phyloP scores from a whole-genome alignment of 1,140 invertebrate species.

The Solenopsis fugax region DNA sequence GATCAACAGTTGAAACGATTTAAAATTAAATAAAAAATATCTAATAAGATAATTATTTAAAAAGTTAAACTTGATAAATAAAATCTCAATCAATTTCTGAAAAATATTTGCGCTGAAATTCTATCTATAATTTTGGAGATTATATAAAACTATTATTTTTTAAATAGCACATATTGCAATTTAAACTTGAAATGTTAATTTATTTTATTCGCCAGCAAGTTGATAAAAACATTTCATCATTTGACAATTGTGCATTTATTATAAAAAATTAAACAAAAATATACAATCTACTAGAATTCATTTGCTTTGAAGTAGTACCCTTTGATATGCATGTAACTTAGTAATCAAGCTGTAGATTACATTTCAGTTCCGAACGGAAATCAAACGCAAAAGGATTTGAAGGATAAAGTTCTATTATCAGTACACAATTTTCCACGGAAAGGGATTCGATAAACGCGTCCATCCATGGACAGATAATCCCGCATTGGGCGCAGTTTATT shows the following conservation, averaged over 20 bases:
- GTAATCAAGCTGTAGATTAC: conserved; percentile 54
- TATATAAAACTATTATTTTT: background rate
- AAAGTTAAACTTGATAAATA: background rate
- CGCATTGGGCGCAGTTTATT: conserved; percentile 46
- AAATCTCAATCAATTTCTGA: background rate
- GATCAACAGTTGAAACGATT: background rate
- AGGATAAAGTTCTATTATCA: conserved; percentile 54
- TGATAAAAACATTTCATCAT: background rate
- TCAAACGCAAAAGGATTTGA: conserved; percentile 42
- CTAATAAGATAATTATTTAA: background rate
- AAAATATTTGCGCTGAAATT: background rate
- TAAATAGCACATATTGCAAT: background rate
- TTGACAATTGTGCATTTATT: background rate
- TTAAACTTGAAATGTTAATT: background rate
- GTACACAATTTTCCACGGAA: conserved; percentile 60
- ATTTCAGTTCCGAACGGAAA: conserved; percentile 46
- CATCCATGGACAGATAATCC: conserved; percentile 46
- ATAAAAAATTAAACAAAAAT: background rate
- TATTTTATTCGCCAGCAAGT: background rate
- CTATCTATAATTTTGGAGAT: background rate
- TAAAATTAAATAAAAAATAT: background rate
- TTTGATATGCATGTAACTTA: conserved; percentile 40
- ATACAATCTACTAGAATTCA: background rate
- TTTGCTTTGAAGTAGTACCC: conserved; percentile 11
- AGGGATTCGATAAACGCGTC: conserved; percentile 50